Evolutionary conservation across 2,113 vertebrate genomes (phyloP).

Genomic region (Bubo blakistoni): DNA sequence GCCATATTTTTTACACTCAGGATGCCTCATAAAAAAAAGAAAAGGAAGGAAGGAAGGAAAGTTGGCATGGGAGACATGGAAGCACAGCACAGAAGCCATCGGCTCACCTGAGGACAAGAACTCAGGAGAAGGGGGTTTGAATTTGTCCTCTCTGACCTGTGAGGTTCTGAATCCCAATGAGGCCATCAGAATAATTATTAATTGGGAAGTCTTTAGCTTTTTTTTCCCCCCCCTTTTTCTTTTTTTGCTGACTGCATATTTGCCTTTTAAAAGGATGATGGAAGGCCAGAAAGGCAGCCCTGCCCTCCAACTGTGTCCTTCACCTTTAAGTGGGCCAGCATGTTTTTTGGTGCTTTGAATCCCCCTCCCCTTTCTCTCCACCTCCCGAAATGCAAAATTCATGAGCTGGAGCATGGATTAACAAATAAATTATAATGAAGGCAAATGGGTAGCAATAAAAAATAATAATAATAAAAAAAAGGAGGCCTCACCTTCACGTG

Average conservation of each 20-base stretch:
- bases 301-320: conserved; percentile 52
- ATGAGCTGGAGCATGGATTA: conserved; percentile 68
- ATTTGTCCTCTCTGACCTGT: conserved; percentile 70
- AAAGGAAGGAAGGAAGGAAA: conserved; percentile 60
- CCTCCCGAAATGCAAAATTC: conserved; percentile 63
- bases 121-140: conserved; percentile 59
- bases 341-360: conserved; percentile 16
- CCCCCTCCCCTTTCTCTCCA: not conserved
- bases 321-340: conserved; percentile 45
- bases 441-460: conserved; percentile 63
- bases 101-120: conserved; percentile 79
- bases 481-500: conserved; percentile 64
- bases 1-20: conserved; percentile 95
- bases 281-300: conserved; percentile 32
- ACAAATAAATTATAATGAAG: conserved; percentile 72
- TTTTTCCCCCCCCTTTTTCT: not conserved
- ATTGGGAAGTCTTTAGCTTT: conserved; percentile 68
- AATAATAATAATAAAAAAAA: conserved; percentile 64
- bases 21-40: conserved; percentile 79
- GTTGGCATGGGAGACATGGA: conserved; percentile 45
- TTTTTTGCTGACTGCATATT: conserved; percentile 73
- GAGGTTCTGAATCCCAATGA: conserved; percentile 59
- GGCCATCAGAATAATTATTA: conserved; percentile 73
- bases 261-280: conserved; percentile 70
- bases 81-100: not conserved